Conservation (phyloP, 2,888 invertebrate genomes). For the Balanococcus diminutus region DNA sequence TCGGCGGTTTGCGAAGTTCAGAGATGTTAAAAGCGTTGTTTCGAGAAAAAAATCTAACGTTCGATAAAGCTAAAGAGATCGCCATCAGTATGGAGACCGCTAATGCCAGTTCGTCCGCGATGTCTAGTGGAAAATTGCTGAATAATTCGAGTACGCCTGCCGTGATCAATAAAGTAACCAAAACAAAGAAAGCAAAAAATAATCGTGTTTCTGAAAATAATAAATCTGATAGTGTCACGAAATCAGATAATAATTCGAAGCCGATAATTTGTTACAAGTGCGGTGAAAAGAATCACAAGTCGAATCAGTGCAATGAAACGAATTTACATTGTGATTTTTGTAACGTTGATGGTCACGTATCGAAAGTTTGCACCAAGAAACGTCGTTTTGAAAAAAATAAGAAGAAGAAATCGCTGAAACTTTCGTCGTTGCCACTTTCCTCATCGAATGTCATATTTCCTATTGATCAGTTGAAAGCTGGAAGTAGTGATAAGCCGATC, state of each 20-base stretch:
- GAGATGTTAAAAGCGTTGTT: background rate
- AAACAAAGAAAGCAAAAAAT: background rate
- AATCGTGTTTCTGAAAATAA: background rate
- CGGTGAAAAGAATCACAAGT: background rate
- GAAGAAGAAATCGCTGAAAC: background rate
- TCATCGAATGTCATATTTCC: background rate
- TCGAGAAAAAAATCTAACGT: background rate
- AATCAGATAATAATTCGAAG: background rate
- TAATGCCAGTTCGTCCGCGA: background rate
- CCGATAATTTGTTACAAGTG: background rate
- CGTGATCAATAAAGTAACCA: background rate
- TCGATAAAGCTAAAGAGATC: background rate
- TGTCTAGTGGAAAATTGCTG: too few relatives aligned
- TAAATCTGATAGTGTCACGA: too few relatives aligned
- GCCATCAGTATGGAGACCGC: background rate
- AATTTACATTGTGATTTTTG: too few relatives aligned
- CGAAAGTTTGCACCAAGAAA: background rate
- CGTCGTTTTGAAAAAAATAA: background rate
- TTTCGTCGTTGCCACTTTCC: background rate
- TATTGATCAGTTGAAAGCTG: background rate
- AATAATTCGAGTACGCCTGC: background rate
- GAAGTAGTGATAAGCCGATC: background rate
- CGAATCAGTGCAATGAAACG: too few relatives aligned
- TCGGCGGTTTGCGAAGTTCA: background rate
- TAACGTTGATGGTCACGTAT: background rate